phyloP scores from a whole-genome alignment of 2,797 vertebrate genomes.

The Chelidonichthys spinosus region DNA sequence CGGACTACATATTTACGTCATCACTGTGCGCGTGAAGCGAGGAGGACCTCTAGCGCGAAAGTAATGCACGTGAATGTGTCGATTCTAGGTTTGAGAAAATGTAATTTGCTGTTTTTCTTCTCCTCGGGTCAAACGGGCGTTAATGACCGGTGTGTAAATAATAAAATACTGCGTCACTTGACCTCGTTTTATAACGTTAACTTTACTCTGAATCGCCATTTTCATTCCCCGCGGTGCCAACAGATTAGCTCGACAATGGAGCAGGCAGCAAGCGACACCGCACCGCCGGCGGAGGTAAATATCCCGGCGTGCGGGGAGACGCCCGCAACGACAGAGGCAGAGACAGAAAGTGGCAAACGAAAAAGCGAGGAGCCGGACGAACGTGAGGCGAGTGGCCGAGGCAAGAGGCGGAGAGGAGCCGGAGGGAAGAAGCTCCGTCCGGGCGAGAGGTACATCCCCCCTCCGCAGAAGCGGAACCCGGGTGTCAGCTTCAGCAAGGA shows the following conservation, averaged over 20 bases:
- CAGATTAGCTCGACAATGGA: slow-evolving; percentile 47
- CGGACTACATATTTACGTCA: slow-evolving; percentile 63
- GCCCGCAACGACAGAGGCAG: neutral
- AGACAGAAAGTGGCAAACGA: slow-evolving; percentile 63
- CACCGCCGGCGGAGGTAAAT: slow-evolving; percentile 11
- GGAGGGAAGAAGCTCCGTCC: slow-evolving; percentile 76
- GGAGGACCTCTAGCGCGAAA: slow-evolving; percentile 21
- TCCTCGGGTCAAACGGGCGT: neutral
- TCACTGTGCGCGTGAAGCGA: neutral
- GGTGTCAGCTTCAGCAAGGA: slow-evolving; percentile 90
- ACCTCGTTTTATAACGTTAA: neutral
- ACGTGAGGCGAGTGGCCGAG: slow-evolving; percentile 29
- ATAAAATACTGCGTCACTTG: neutral
- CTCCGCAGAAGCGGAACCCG: slow-evolving; percentile 89
- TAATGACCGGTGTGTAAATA: neutral
- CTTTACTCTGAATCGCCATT: neutral
- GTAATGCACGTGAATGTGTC: slow-evolving; percentile 55
- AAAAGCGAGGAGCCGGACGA: slow-evolving; percentile 69
- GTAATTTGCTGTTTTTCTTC: neutral
- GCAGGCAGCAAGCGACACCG: slow-evolving; percentile 5
- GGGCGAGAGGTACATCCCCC: slow-evolving; percentile 90
- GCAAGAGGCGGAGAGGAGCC: slow-evolving; percentile 78
- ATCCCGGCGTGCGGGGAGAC: slow-evolving; percentile 13
- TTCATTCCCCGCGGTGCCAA: neutral
- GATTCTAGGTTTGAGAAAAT: neutral